A percentile compares a stretch with the other conserved stretches of the same genome.
phyloP scores from a whole-genome alignment of 2,797 vertebrate species.

The Iguana delicatissima region DNA sequence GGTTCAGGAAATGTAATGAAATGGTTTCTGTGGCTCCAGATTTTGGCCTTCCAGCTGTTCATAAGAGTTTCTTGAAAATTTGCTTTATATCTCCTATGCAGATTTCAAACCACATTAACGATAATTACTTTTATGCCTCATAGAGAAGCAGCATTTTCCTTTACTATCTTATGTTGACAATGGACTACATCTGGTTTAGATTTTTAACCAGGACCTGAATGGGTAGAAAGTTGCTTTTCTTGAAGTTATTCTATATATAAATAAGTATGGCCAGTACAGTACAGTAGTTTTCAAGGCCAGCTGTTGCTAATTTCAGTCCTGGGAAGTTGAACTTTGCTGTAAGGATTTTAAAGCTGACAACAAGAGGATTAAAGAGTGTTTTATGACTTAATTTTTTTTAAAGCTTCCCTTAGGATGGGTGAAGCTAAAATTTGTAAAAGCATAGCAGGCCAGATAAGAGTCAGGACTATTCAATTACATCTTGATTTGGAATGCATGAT shows the following conservation, averaged over 20 bases:
- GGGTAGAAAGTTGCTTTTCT: neutral
- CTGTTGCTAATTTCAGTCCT: too few relatives aligned
- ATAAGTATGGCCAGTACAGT: neutral
- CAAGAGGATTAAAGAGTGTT: neutral
- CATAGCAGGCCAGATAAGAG: too few relatives aligned
- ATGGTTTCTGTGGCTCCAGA: too few relatives aligned
- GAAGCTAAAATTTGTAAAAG: neutral
- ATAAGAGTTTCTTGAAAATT: too few relatives aligned
- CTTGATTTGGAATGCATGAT: neutral
- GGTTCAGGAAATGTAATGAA: too few relatives aligned
- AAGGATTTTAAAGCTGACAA: neutral
- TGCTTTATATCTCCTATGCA: neutral
- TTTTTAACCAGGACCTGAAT: neutral
- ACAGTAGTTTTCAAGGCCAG: neutral
- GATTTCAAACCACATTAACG: neutral
- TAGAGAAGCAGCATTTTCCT: neutral
- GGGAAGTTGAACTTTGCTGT: neutral
- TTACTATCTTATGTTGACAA: neutral
- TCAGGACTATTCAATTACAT: neutral
- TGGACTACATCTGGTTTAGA: neutral
- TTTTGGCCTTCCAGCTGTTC: too few relatives aligned
- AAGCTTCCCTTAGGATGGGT: neutral
- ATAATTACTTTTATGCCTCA: neutral
- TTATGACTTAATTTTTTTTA: neutral
- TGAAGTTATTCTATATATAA: too few relatives aligned